Percentiles rank a stretch among this genome's conserved stretches.
Conservation (phyloP, 2,797 vertebrate genomes). For the Setipinna tenuifilis region DNA sequence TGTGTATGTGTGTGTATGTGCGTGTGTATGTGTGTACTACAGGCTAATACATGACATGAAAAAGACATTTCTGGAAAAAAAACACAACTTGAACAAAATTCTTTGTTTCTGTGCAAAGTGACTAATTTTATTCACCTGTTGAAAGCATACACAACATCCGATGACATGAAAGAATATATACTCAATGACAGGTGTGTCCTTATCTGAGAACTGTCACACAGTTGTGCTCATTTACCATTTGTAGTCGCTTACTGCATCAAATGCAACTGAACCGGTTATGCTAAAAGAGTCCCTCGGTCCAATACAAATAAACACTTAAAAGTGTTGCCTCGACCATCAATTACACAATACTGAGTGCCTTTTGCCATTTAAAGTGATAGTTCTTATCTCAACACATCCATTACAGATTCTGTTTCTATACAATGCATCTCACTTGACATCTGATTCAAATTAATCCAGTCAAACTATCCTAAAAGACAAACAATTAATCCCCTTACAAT, state of each 20-base stretch:
- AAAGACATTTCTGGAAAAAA: neutral
- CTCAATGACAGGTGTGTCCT: neutral
- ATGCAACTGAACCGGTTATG: neutral
- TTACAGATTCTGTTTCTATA: neutral
- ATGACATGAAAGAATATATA: neutral
- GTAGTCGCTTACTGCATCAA: too few relatives aligned
- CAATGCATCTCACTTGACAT: neutral
- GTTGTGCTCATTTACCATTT: neutral
- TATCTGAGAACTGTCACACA: neutral
- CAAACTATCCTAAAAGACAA: neutral
- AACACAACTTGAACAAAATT: too few relatives aligned
- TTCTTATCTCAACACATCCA: neutral
- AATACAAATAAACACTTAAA: neutral
- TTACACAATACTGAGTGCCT: neutral
- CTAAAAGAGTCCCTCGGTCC: neutral
- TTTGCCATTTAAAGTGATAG: neutral
- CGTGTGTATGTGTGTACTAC: too few relatives aligned
- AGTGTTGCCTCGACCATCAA: neutral
- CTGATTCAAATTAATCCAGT: neutral
- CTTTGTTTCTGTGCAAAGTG: neutral
- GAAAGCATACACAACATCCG: neutral
- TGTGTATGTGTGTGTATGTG: conserved; percentile 3
- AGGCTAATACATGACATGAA: too few relatives aligned
- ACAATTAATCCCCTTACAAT: neutral
- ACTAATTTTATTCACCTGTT: neutral